Evolutionary conservation across 53 echinoderm and acorn worm species (phyloP).

Genomic region (Arbacia lixula): DNA sequence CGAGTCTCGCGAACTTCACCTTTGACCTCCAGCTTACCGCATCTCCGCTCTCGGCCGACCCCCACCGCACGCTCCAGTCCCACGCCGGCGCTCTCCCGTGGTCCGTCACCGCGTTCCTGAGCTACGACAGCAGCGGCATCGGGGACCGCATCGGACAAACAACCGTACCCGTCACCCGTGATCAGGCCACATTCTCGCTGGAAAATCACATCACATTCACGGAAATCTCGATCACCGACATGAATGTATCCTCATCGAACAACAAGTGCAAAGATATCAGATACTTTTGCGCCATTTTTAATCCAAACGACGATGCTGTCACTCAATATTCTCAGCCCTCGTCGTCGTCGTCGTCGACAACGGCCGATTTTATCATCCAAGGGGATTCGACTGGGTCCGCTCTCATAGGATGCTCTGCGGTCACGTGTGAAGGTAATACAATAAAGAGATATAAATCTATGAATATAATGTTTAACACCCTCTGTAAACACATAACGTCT

Average conservation of each 20-base stretch:
- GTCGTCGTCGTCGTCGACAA: constrained; percentile 14
- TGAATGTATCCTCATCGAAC: neutral
- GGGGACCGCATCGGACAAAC: neutral
- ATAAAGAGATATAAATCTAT: no score
- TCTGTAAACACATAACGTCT: no score
- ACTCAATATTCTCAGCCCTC: neutral
- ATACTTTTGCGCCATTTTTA: constrained; percentile 21
- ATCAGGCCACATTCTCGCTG: neutral
- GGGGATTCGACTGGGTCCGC: neutral
- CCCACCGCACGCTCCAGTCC: constrained; percentile 9
- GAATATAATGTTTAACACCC: no score
- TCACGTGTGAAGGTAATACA: constrained; percentile 2
- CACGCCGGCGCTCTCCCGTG: neutral
- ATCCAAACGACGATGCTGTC: constrained; percentile 1
- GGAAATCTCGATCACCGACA: neutral
- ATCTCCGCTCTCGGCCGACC: constrained; percentile 5
- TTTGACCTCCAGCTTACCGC: constrained; percentile 17
- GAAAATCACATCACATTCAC: constrained; percentile 23
- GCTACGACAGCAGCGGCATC: neutral
- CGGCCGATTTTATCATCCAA: constrained; percentile 1
- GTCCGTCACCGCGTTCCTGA: constrained; percentile 16
- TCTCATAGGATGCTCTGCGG: constrained; percentile 15
- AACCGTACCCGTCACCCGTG: neutral
- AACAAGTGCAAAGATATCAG: neutral
- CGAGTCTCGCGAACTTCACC: neutral